Percentiles rank a stretch among this genome's conserved stretches.
Evolutionary conservation across 2,888 invertebrate genomes (phyloP).

Genomic region (Melanophora roralis): DNA sequence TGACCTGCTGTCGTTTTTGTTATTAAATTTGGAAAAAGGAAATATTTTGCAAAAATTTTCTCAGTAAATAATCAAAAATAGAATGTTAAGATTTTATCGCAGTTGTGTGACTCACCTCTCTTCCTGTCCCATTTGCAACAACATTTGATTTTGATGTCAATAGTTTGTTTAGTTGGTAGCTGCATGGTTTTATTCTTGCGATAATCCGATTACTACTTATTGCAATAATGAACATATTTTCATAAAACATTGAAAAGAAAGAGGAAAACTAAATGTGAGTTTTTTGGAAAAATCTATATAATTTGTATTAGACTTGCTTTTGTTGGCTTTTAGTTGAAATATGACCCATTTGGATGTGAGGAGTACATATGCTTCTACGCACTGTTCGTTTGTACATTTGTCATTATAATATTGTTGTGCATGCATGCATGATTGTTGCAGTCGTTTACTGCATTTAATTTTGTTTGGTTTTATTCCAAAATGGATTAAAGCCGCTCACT

Average conservation of each 20-base stretch:
- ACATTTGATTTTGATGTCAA: constrained; percentile 12
- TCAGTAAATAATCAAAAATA: not conserved
- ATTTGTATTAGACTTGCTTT: constrained; percentile 13
- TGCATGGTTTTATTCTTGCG: constrained; percentile 44
- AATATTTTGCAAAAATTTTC: constrained; percentile 19
- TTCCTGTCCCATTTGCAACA: not conserved
- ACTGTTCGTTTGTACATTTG: constrained; percentile 32
- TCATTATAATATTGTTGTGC: constrained; percentile 29
- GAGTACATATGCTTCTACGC: constrained; percentile 16
- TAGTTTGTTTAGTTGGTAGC: constrained; percentile 14
- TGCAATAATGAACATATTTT: constrained; percentile 61
- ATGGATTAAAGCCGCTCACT: constrained; percentile 38
- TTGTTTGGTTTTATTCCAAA: not conserved
- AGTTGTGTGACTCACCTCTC: constrained; percentile 63
- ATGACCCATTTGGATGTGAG: constrained; percentile 35
- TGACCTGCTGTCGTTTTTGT: constrained; percentile 39
- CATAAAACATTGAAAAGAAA: constrained; percentile 16
- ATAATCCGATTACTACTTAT: constrained; percentile 64
- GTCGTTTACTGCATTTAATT: constrained; percentile 13
- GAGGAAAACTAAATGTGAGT: constrained; percentile 26
- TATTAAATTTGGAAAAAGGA: constrained; percentile 17
- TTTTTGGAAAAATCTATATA: constrained; percentile 44
- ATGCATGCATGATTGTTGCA: constrained; percentile 2
- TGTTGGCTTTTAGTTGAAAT: constrained; percentile 37
- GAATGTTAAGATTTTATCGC: constrained; percentile 61